A percentile compares a stretch with the other conserved stretches of the same genome.
Evolutionary conservation across 1,140 invertebrate species (phyloP).

Genomic region (Drosophila sechellia): DNA sequence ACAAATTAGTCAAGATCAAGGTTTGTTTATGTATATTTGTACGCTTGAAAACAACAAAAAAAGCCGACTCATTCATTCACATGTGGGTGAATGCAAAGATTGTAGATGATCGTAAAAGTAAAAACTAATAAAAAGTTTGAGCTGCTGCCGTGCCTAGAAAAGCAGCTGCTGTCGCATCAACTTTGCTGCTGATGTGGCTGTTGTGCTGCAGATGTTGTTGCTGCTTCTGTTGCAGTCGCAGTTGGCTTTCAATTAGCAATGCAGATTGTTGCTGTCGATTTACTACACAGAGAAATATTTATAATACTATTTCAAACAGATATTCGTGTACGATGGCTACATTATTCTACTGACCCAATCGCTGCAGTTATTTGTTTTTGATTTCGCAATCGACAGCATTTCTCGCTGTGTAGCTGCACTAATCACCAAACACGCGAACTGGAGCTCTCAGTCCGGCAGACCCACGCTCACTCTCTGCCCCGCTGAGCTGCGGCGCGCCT

Average conservation of each 20-base stretch:
- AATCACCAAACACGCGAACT: constrained; percentile 28
- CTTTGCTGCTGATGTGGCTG: neutral
- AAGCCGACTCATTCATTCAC: constrained; percentile 28
- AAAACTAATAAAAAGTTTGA: constrained; percentile 2
- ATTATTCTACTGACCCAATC: too few species aligned
- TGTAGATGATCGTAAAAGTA: constrained; percentile 16
- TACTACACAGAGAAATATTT: constrained; percentile 11
- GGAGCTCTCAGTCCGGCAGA: constrained; percentile 66
- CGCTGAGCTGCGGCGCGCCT: constrained; percentile 84
- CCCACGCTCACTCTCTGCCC: constrained; percentile 77
- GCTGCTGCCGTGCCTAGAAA: constrained; percentile 7
- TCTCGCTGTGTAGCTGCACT: constrained; percentile 49
- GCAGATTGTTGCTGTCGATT: constrained; percentile 9
- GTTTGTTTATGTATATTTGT: constrained; percentile 49
- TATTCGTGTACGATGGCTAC: too few species aligned
- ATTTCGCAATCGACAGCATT: neutral
- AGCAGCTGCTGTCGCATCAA: constrained; percentile 5
- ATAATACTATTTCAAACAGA: neutral
- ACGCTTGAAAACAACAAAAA: constrained; percentile 1
- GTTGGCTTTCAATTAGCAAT: constrained; percentile 38
- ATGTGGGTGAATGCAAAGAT: constrained; percentile 54
- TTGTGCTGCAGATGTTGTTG: too few species aligned
- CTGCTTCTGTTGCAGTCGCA: neutral
- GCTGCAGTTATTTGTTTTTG: too few species aligned
- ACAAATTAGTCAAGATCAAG: constrained; percentile 72